These are phyloP conservation scores for Lamellibrachia luymesi DNA, from an alignment of 1,140 invertebrate genomes.

Conservation along the genomic window DNA sequence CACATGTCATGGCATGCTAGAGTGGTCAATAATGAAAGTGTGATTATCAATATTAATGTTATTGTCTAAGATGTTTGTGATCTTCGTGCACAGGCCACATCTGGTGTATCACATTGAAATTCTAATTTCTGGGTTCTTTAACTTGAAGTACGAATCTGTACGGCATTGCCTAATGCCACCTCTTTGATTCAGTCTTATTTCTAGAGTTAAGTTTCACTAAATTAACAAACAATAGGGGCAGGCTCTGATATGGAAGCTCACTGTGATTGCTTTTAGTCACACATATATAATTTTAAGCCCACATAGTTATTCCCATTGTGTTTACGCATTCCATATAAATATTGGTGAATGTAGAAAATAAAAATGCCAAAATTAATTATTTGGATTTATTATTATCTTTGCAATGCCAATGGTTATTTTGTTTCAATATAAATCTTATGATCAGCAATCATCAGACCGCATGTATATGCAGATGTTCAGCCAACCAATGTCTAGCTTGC, in stretches of 20 bases:
- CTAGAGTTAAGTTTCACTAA: not conserved
- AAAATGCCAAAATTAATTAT: not conserved
- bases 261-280: not conserved
- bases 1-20: not conserved
- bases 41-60: not conserved
- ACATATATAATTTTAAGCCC: not conserved
- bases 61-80: not conserved
- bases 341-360: not conserved
- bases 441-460: not conserved
- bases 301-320: not conserved
- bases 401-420: not conserved
- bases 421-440: not conserved
- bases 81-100: not conserved
- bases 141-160: not conserved
- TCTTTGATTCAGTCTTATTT: not conserved
- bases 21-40: not conserved
- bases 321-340: not conserved
- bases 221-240: not conserved
- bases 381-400: not conserved
- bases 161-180: not conserved
- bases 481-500: not conserved
- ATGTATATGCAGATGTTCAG: not conserved
- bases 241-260: not conserved
- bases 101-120: not conserved
- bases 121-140: not conserved